These are phyloP conservation scores for Cheilosia variabilis DNA, from an alignment of 2,888 invertebrate species.

Conservation along the genomic window DNA sequence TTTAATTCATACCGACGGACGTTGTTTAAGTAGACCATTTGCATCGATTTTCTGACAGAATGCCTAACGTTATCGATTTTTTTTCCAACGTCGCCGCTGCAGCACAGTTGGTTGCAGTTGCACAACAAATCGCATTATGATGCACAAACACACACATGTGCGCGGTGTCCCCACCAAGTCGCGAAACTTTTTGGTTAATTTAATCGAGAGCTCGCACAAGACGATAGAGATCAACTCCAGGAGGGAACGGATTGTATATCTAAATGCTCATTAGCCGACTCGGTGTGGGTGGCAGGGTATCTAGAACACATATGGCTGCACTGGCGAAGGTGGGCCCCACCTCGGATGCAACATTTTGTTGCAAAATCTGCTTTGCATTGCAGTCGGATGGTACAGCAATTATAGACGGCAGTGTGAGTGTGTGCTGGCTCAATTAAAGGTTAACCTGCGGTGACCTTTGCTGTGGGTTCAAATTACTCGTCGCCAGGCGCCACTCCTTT, in stretches of 20 bases:
- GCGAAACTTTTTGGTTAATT: constrained; percentile 62
- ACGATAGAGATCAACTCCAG: constrained; percentile 19
- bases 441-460: constrained; percentile 57
- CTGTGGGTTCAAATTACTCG: constrained; percentile 8
- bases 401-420: not conserved
- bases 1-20: not conserved
- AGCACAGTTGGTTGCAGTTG: constrained; percentile 36
- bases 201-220: constrained; percentile 54
- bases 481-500: constrained; percentile 39
- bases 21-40: constrained; percentile 42
- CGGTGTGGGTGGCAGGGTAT: constrained; percentile 55
- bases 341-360: constrained; percentile 56
- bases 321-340: constrained; percentile 60
- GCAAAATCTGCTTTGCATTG: constrained; percentile 28
- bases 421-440: constrained; percentile 57
- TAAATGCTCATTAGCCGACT: constrained; percentile 26
- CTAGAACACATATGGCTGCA: constrained; percentile 46
- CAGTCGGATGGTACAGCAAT: not conserved
- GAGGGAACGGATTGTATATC: constrained; percentile 5
- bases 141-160: constrained; percentile 25
- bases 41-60: constrained; percentile 56
- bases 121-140: constrained; percentile 72
- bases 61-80: constrained; percentile 53
- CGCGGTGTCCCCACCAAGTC: constrained; percentile 52
- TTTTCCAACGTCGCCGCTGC: constrained; percentile 27